Conservation (phyloP, 1,140 invertebrate genomes). For the Myzus persicae region DNA sequence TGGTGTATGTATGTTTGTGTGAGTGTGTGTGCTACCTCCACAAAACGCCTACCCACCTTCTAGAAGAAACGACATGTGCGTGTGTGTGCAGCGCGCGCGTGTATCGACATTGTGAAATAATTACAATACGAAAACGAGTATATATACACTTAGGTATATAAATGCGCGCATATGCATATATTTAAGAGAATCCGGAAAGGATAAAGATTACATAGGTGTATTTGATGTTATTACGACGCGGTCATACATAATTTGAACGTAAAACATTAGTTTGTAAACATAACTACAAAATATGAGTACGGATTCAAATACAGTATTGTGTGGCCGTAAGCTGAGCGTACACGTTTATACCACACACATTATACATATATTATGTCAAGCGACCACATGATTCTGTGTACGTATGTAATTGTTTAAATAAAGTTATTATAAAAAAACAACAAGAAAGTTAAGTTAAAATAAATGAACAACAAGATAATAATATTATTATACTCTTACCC, state of each 20-base stretch:
- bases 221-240: background rate
- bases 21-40: constrained; percentile 38
- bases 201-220: background rate
- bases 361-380: background rate
- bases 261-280: background rate
- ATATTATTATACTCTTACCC: background rate
- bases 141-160: background rate
- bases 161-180: background rate
- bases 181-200: background rate
- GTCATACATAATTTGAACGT: background rate
- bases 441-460: no score
- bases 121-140: constrained; percentile 42
- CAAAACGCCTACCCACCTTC: constrained; percentile 49
- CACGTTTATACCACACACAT: background rate
- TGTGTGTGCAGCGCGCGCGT: background rate
- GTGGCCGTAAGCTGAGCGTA: background rate
- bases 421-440: background rate
- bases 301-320: background rate
- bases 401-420: background rate
- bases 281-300: background rate
- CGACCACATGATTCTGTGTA: background rate
- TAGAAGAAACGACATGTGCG: background rate
- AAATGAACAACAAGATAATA: background rate
- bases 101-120: constrained; percentile 50
- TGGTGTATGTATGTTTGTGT: background rate